Base-by-base conservation (phyloP, 2,113 vertebrate species). In the Indri indri region DNA sequence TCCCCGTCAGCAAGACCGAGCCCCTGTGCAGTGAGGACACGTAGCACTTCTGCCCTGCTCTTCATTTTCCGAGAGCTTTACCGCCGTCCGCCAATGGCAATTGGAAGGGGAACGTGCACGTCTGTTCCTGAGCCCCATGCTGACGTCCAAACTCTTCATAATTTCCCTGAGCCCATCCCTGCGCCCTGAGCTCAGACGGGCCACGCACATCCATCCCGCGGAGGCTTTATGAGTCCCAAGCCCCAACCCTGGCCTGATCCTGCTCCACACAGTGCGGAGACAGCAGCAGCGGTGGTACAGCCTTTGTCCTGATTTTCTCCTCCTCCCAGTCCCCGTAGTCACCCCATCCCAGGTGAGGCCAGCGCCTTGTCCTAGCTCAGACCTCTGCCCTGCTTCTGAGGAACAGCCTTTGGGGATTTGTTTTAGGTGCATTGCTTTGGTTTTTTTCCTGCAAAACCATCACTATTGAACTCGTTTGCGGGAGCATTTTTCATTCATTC, bases 401-500 rank as follows among this genome's bases (percentile, higher is more conserved):
- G 70, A 82, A 66, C 13, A 27, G 37, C 77, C 61, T 84, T 81
- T 82, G 17, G 12, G 34, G 32, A 37, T 68, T 61, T 11, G 57
- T 42, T 32, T 30, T 50, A 27, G 14, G 2, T 25, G 63, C 52
- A 12, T 57, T 88, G 73, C 89, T 93, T 40, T 73, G n/a, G 12
- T 50, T 81, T 25, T 59, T 98, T 95, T 32, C 1, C 59, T 96
- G 71, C 68, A 25, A 90, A 68, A 18, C 70, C 50, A 45, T 86
- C 61, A 8, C 47, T 88, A 81, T 9, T 34, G 83, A 96, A 74
- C 68, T 76, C 63, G 63, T 90, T 40, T 65, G 70, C 8, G 25
- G 16, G 74, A 93, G 34, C 88, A 50, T 50, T 97, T 95, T 54
- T 45, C 86, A 94, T 94, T 98, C 90, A 54, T 77, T 97, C 95